phyloP scores from a whole-genome alignment of 2,113 vertebrate genomes.

The Pongo abelii region DNA sequence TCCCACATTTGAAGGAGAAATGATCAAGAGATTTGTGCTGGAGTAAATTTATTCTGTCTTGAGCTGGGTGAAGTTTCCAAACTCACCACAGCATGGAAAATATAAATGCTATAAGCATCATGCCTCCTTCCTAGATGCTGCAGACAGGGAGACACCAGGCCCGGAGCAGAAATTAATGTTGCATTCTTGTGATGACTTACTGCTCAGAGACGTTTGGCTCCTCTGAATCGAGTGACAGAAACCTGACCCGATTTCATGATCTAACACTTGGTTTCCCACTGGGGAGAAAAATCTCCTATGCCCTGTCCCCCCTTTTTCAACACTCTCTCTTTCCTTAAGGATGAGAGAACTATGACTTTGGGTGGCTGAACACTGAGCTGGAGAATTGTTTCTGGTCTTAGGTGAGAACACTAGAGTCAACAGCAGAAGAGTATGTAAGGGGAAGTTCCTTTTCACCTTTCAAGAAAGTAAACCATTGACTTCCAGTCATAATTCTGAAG shows the following conservation, averaged over 20 bases:
- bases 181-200: conserved; percentile 63
- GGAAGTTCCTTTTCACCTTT: background rate
- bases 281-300: conserved; percentile 34
- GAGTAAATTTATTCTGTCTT: conserved; percentile 88
- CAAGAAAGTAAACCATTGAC: background rate
- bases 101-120: conserved; percentile 83
- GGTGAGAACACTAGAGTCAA: background rate
- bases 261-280: background rate
- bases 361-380: background rate
- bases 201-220: conserved; percentile 66
- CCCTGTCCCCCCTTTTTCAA: background rate
- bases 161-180: conserved; percentile 72
- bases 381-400: background rate
- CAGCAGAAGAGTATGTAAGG: rapidly evolving
- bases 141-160: conserved; percentile 67
- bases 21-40: conserved; percentile 87
- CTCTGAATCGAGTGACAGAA: conserved; percentile 72
- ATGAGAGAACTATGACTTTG: background rate
- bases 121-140: conserved; percentile 80
- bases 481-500: background rate
- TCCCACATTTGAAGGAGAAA: conserved; percentile 88
- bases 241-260: conserved; percentile 35
- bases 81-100: conserved; percentile 87
- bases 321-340: background rate
- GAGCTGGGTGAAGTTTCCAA: conserved; percentile 86